Conservation (phyloP, 2,888 invertebrate species). For the Tachina lurida region DNA sequence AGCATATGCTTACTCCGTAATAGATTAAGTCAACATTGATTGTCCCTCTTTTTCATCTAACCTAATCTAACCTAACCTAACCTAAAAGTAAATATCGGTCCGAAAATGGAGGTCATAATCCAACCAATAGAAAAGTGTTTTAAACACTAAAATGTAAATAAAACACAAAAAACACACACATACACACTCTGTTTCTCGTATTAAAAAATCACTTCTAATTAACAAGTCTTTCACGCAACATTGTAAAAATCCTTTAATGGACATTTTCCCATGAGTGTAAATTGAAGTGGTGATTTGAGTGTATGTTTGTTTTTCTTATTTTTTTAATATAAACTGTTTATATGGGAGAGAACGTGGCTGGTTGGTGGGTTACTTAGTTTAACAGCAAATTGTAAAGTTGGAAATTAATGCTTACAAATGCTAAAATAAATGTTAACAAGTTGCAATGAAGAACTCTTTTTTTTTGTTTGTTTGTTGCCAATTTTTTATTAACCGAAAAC, state of each 20-base stretch:
- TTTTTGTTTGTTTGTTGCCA: neutral
- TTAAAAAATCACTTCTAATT: constrained; percentile 26
- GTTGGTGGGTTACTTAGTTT: constrained; percentile 48
- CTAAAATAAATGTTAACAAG: constrained; percentile 74
- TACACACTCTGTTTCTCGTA: neutral
- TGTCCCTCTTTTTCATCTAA: too few relatives aligned
- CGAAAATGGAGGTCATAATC: too few relatives aligned
- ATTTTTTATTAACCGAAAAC: constrained; percentile 22
- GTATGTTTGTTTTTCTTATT: constrained; percentile 31
- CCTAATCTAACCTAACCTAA: too few relatives aligned
- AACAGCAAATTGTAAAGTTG: constrained; percentile 69
- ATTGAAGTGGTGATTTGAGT: constrained; percentile 55
- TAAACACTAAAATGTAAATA: neutral
- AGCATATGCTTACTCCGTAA: too few relatives aligned
- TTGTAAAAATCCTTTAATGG: constrained; percentile 39
- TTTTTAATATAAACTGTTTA: constrained; percentile 47
- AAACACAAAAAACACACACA: neutral
- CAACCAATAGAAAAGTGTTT: too few relatives aligned
- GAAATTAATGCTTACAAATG: constrained; percentile 73
- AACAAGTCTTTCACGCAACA: constrained; percentile 19
- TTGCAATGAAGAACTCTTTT: constrained; percentile 60
- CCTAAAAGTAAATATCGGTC: too few relatives aligned
- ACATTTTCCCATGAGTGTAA: constrained; percentile 59
- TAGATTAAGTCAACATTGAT: too few relatives aligned
- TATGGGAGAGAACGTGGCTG: constrained; percentile 49